Evolutionary conservation across 2,113 vertebrate genomes (phyloP), one percentile per base, ranked within the genome.

Genomic region (Leptocoma aspasia): DNA sequence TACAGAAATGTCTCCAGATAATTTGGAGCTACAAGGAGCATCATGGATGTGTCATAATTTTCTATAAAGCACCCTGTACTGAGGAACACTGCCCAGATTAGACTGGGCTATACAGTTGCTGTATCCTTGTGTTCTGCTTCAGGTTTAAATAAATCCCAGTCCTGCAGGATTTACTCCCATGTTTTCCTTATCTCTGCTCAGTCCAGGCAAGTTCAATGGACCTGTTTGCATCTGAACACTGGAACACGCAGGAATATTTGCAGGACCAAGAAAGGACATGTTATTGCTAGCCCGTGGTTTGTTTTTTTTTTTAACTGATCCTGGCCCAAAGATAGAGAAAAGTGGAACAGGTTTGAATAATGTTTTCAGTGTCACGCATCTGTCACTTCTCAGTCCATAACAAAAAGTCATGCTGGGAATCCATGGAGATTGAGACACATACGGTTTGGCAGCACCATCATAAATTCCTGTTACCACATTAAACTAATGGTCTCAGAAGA

Each of bases 361-460:
- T 30, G 8, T 86, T 94, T 92, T 81, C 79, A 92, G 94, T 78
- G 92, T 96, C 71, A 94, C 64, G 89, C 90, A 93, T 96, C 91
- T 97, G 96, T 85, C 71, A 56, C n/a, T 91, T 64, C 76, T 69
- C 65, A 52, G 45, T 28, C 71, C 56, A 19, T 63, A 90, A 89
- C 39, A 45, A 90, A 89, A 27, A 30, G 35, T 76, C 47, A 49
- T 7, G 26, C 57, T 57, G 39, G 53, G 64, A 87, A 76, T 92
- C 64, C 66, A 21, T 26, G 59, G 79, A 96, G 85, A 79, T 39
- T 82, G 56, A 63, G 54, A 86, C 47, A 95, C 91, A 81, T 70
- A 90, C 66, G 95, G 93, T 73, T 78, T 41, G 84, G 94, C 82
- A 94, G 50, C 39, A 94, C 57, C 28, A 4, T 6, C 82, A 44